Percentiles rank a stretch among this genome's conserved stretches.
Conservation (phyloP, 2,888 invertebrate species). For the Sericinus montela region DNA sequence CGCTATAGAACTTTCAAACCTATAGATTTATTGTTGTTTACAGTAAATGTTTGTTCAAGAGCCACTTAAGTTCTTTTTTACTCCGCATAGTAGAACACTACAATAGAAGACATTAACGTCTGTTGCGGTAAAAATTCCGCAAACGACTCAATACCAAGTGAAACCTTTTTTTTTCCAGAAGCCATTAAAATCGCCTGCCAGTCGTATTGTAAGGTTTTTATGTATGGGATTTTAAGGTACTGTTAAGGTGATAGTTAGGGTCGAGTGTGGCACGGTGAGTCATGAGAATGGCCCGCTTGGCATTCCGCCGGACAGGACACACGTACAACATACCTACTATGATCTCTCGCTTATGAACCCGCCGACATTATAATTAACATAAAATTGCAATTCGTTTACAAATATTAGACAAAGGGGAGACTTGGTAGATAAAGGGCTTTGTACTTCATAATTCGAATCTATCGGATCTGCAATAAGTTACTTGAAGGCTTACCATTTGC, state of each 20-base stretch:
- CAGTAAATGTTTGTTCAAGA: constrained; percentile 11
- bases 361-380: constrained; percentile 32
- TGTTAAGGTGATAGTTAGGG: constrained; percentile 40
- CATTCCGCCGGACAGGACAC: constrained; percentile 57
- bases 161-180: constrained; percentile 1
- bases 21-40: constrained; percentile 8
- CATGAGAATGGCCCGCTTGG: constrained; percentile 48
- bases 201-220: constrained; percentile 1
- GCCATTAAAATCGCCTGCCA: constrained; percentile 5
- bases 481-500: too few relatives aligned
- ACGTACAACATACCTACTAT: constrained; percentile 39
- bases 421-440: too few relatives aligned
- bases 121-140: constrained; percentile 5
- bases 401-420: neutral
- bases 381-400: constrained; percentile 23
- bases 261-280: constrained; percentile 51
- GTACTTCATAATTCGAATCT: too few relatives aligned
- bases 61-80: constrained; percentile 5
- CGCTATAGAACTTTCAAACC: neutral
- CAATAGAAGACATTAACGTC: constrained; percentile 3
- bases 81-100: neutral
- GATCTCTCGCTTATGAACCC: constrained; percentile 35
- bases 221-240: constrained; percentile 26
- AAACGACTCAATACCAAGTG: constrained; percentile 4
- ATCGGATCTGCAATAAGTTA: too few relatives aligned